phyloP scores from a whole-genome alignment of 2,113 vertebrate genomes.

The Ameiurus melas region DNA sequence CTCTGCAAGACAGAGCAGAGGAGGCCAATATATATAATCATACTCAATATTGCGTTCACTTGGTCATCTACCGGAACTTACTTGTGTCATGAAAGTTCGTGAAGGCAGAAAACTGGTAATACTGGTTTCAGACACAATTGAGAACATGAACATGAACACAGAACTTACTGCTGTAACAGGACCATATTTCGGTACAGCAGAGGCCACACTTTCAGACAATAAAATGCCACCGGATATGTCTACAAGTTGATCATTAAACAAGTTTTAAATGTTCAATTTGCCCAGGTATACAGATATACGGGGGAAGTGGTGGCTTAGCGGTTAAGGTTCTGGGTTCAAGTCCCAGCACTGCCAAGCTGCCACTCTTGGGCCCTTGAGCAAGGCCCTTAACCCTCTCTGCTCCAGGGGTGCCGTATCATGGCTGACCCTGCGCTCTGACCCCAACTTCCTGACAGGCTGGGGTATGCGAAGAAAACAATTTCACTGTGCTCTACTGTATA shows the following conservation, averaged over 20 bases:
- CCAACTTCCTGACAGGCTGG: too few relatives aligned
- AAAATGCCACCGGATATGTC: background rate
- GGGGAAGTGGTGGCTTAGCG: too few relatives aligned
- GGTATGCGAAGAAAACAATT: too few relatives aligned
- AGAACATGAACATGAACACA: background rate
- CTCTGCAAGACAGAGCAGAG: conserved; percentile 71
- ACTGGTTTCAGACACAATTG: background rate
- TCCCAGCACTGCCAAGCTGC: too few relatives aligned
- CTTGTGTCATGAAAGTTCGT: background rate
- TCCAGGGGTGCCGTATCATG: too few relatives aligned
- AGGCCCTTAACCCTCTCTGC: too few relatives aligned
- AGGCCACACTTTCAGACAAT: background rate
- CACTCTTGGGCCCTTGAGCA: too few relatives aligned
- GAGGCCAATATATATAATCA: background rate
- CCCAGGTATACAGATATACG: background rate
- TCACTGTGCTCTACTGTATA: too few relatives aligned
- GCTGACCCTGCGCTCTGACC: too few relatives aligned
- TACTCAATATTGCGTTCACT: background rate
- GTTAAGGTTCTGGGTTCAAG: too few relatives aligned
- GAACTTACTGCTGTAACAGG: background rate
- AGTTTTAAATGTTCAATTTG: background rate
- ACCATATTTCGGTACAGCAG: background rate
- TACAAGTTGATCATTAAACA: background rate
- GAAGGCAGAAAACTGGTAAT: background rate
- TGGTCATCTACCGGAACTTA: background rate